A percentile compares a stretch with the other conserved stretches of the same genome.
Conservation (phyloP, 1,140 invertebrate species). For the Dolichoris vasculosae region DNA sequence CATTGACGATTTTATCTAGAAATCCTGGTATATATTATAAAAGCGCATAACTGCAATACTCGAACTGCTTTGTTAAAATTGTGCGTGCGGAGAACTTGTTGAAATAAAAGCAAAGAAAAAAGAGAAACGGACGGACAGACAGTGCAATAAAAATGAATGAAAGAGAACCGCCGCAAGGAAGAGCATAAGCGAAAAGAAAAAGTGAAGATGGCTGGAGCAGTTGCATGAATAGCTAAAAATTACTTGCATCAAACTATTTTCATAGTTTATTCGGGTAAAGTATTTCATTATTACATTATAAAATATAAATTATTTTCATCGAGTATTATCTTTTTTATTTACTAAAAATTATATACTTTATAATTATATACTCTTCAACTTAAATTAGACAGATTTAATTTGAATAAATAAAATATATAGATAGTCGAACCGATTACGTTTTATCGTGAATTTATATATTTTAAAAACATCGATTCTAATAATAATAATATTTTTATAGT, state of each 20-base stretch:
- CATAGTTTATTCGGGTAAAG: not conserved
- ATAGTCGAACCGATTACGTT: too few species aligned
- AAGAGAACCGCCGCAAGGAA: not conserved
- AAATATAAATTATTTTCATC: not conserved
- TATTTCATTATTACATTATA: not conserved
- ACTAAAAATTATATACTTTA: not conserved
- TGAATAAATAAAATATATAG: too few species aligned
- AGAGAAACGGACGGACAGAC: conserved; percentile 52
- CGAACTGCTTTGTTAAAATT: conserved; percentile 27
- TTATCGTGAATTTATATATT: too few species aligned
- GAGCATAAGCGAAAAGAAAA: not conserved
- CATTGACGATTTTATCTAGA: conserved; percentile 64
- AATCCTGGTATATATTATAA: conserved; percentile 53
- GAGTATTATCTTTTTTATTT: not conserved
- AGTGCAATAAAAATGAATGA: conserved; percentile 49
- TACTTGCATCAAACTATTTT: not conserved
- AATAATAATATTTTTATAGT: too few species aligned
- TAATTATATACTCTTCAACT: not conserved
- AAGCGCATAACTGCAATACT: not conserved
- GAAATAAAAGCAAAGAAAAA: conserved; percentile 21
- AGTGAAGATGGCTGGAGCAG: conserved; percentile 47
- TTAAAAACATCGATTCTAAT: too few species aligned
- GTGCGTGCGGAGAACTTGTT: not conserved
- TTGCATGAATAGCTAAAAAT: conserved; percentile 31
- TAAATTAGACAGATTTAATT: too few species aligned